phyloP scores from a whole-genome alignment of 2,888 invertebrate species.

The Auanema freiburgensis region DNA sequence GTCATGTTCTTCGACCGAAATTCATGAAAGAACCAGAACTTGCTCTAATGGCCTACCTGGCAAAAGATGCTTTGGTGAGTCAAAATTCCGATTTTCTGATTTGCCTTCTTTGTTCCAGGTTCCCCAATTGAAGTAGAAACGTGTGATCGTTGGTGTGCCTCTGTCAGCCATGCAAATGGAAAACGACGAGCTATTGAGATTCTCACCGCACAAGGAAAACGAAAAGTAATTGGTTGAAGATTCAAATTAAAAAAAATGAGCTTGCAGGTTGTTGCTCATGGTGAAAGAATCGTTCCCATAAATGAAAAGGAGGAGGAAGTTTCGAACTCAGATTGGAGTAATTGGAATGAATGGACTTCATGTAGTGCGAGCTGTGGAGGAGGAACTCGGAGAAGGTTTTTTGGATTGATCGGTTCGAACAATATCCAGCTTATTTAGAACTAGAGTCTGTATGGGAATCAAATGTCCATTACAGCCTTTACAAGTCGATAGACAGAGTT shows the following conservation, averaged over 20 bases:
- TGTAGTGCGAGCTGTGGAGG: conserved; percentile 54
- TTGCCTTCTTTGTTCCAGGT: conserved; percentile 25
- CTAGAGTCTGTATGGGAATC: conserved; percentile 23
- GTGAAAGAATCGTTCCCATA: conserved; percentile 16
- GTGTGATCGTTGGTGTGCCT: conserved; percentile 38
- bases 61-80: conserved; percentile 8
- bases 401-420: background rate
- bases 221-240: background rate
- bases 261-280: conserved; percentile 22
- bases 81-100: background rate
- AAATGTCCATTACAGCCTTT: conserved; percentile 18
- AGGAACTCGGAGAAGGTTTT: conserved; percentile 25
- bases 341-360: conserved; percentile 70
- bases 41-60: conserved; percentile 15
- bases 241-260: too few species aligned
- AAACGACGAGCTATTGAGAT: conserved; percentile 13
- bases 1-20: conserved; percentile 40
- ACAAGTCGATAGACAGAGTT: conserved; percentile 27
- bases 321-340: conserved; percentile 20
- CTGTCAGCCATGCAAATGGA: conserved; percentile 1
- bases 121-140: conserved; percentile 41
- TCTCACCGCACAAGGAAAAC: conserved; percentile 13
- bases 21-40: conserved; percentile 19
- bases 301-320: conserved; percentile 9
- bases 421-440: conserved; percentile 19